phyloP scores from a whole-genome alignment of 2,888 invertebrate species.

The Drosophila greeni region DNA sequence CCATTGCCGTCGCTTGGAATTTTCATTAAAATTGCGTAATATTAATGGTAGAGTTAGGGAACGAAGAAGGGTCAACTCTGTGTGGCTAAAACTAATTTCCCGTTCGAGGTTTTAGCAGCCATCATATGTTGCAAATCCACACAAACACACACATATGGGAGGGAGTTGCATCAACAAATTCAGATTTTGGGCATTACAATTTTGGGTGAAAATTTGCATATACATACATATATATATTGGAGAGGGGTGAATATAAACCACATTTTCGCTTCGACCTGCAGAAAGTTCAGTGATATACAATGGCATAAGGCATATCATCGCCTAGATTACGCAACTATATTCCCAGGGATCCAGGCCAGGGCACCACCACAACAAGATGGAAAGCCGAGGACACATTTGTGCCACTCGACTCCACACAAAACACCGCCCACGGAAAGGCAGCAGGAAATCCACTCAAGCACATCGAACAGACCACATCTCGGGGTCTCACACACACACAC shows the following conservation, averaged over 20 bases:
- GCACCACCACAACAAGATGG: too few species aligned
- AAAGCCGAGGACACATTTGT: conserved; percentile 56
- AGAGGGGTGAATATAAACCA: conserved; percentile 23
- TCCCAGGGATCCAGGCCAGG: conserved; percentile 14
- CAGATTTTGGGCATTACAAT: conserved; percentile 52
- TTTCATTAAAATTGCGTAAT: conserved; percentile 65
- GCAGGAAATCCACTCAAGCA: conserved; percentile 60
- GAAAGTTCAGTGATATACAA: conserved; percentile 45
- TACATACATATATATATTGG: neutral
- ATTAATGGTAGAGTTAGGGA: conserved; percentile 49
- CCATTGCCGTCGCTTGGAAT: conserved; percentile 36
- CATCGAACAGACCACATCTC: conserved; percentile 20
- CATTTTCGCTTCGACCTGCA: conserved; percentile 29
- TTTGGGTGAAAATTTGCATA: conserved; percentile 56
- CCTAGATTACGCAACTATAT: conserved; percentile 72
- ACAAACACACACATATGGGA: neutral
- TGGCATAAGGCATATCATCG: conserved; percentile 62
- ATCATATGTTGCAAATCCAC: conserved; percentile 10
- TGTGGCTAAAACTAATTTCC: conserved; percentile 68
- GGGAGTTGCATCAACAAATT: conserved; percentile 38
- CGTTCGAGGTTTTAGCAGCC: conserved; percentile 28
- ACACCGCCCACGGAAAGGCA: conserved; percentile 15
- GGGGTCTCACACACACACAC: conserved; percentile 2
- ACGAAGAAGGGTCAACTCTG: conserved; percentile 17
- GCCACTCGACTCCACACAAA: conserved; percentile 59